Conservation (phyloP, 2,797 vertebrate species). For the Sebastes hubbsi region DNA sequence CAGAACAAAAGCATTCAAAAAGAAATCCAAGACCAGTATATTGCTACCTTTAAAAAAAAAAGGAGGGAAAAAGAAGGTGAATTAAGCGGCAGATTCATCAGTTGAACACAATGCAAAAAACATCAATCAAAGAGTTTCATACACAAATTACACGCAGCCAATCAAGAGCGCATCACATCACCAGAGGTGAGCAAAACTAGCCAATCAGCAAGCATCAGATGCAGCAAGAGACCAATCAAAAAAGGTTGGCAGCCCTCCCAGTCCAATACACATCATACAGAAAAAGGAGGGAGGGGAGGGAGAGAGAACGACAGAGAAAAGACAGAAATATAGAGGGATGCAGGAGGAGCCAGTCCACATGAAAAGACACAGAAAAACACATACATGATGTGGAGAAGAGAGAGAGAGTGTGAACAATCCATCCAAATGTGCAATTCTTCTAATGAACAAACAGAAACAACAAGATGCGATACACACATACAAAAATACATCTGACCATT, state of each 20-base stretch:
- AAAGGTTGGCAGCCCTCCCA: conserved; percentile 79
- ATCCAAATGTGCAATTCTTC: conserved; percentile 75
- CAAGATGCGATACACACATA: conserved; percentile 64
- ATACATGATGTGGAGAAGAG: conserved; percentile 63
- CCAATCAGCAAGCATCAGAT: conserved; percentile 87
- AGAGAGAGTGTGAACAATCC: conserved; percentile 68
- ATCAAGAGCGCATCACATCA: conserved; percentile 80
- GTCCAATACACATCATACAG: conserved; percentile 78
- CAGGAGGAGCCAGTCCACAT: conserved; percentile 82
- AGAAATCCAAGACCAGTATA: conserved; percentile 79
- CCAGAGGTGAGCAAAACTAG: conserved; percentile 82
- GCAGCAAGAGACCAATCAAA: conserved; percentile 84
- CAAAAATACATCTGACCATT: conserved; percentile 60
- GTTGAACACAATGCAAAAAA: conserved; percentile 81
- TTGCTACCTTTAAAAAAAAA: conserved; percentile 74
- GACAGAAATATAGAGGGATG: conserved; percentile 72
- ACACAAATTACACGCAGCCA: conserved; percentile 83
- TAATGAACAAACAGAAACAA: conserved; percentile 62
- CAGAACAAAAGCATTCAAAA: conserved; percentile 79
- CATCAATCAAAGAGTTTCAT: conserved; percentile 72
- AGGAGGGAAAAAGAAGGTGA: conserved; percentile 75
- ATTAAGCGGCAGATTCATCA: conserved; percentile 79
- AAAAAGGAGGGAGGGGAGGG: conserved; percentile 54
- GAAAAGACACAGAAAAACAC: conserved; percentile 76
- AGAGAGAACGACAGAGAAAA: conserved; percentile 60